Conservation (phyloP, 2,113 vertebrate species). For the Tetrax tetrax region DNA sequence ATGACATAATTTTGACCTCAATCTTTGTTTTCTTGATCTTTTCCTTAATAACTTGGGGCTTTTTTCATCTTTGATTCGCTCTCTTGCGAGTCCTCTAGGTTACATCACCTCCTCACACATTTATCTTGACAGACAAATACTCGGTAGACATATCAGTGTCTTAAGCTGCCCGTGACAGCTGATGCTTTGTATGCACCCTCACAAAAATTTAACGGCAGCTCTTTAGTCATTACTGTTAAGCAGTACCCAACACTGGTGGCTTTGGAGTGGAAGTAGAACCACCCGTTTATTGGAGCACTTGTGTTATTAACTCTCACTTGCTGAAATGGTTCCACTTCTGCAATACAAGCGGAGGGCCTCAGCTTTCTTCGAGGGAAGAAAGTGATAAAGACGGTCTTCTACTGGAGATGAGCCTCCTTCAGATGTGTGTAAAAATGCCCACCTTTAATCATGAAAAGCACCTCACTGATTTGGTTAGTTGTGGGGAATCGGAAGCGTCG, state of each 20-base stretch:
- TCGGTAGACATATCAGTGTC: not conserved
- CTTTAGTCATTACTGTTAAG: not conserved
- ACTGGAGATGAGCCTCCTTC: not conserved
- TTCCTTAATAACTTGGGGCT: not conserved
- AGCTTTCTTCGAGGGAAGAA: not conserved
- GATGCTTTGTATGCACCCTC: not conserved
- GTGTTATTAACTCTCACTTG: not conserved
- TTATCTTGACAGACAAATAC: not conserved
- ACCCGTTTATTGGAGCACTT: not conserved
- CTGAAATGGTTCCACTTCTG: not conserved
- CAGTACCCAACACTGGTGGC: not conserved
- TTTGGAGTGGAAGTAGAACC: not conserved
- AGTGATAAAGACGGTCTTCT: not conserved
- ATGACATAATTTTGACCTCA: not conserved
- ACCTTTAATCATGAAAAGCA: not conserved
- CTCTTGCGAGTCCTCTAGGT: not conserved
- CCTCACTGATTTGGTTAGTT: not conserved
- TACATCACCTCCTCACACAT: not conserved
- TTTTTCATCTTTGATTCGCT: not conserved
- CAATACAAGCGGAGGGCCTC: not conserved
- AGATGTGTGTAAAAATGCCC: accelerated
- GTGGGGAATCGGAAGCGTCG: not conserved
- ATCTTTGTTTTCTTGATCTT: not conserved
- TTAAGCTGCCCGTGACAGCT: not conserved
- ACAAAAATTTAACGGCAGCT: not conserved